Evolutionary conservation across 2,888 invertebrate genomes (phyloP), one percentile per base, ranked within the genome.

Genomic region (Caenorhabditis panamensis): DNA sequence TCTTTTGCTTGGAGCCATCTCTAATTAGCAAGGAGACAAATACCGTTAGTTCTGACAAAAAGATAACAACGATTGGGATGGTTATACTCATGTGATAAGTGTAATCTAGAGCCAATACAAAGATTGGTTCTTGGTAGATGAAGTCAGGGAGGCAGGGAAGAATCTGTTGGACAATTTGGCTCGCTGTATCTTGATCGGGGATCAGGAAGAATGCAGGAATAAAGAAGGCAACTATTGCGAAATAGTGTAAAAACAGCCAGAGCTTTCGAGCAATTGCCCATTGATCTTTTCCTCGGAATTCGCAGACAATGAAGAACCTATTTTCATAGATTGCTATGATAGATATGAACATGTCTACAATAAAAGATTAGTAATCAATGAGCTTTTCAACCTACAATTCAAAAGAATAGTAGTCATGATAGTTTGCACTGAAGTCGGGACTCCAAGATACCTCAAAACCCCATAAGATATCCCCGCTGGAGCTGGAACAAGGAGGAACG

Each of bases 381-480:
- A 49, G 9, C 26, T n/a, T n/a, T n/a, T n/a, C n/a, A 2, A 49
- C 63, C 51, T 16, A 63, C 63, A 51, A 51, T 26, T 36, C 36
- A 51, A 31, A 51, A 20, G 20, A 20, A 63, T n/a, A 1, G 41
- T 4, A 22, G 28, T 22, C 24, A 28, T 11, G 5, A 66, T 8
- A 4, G 18, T 54, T n/a, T 66, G 66, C 26, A 66, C 18, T 1
- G 51, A 16, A 5, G 56, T 41, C 0, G 41, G 18, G 0, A 64
- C 24, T 18, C 58, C 54, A 4, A 49, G 20, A 31, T 18, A 47
- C 26, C 31, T 11, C 1, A 54, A 16, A 47, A 68, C 47, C n/a
- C 68, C 68, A 3, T 56, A 20, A 8, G 68, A 44, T 18, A 20
- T 44, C 0, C 68, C 68, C 0, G 68, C 56, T 1, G 53, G 18